A percentile compares a stretch with the other conserved stretches of the same genome.
Conservation (phyloP, 2,113 vertebrate genomes). For the Tyrannus savana region DNA sequence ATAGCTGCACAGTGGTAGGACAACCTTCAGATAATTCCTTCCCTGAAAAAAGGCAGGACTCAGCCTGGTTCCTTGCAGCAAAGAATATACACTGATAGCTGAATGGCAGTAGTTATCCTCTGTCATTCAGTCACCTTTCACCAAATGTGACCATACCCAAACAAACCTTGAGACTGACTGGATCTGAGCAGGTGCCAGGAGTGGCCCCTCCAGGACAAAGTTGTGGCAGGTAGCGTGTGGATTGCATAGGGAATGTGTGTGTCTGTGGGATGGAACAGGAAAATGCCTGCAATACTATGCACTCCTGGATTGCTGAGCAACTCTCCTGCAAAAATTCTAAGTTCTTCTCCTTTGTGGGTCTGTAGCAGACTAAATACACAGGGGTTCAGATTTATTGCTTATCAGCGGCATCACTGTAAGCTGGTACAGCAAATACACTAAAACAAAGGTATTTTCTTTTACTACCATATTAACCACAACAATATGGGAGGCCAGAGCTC, state of each 20-base stretch:
- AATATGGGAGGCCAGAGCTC: background rate
- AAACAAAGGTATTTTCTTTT: background rate
- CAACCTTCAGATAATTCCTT: background rate
- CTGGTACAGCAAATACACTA: background rate
- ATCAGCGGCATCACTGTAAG: background rate
- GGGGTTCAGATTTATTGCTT: background rate
- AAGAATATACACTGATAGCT: background rate
- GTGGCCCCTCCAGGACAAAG: background rate
- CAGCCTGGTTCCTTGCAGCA: background rate
- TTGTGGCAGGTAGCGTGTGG: background rate
- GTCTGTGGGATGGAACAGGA: background rate
- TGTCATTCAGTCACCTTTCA: background rate
- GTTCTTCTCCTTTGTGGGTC: background rate
- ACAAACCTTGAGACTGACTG: background rate
- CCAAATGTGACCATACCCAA: background rate
- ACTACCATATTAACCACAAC: background rate
- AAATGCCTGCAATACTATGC: background rate
- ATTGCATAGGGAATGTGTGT: accelerated
- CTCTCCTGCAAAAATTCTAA: background rate
- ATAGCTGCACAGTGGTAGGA: background rate
- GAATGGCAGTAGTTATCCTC: background rate
- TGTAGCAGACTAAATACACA: background rate
- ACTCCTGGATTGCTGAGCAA: background rate
- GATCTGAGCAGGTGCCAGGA: background rate
- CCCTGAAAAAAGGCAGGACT: background rate